Evolutionary conservation across 1,140 invertebrate genomes (phyloP).

Genomic region (Cotesia chilonis): DNA sequence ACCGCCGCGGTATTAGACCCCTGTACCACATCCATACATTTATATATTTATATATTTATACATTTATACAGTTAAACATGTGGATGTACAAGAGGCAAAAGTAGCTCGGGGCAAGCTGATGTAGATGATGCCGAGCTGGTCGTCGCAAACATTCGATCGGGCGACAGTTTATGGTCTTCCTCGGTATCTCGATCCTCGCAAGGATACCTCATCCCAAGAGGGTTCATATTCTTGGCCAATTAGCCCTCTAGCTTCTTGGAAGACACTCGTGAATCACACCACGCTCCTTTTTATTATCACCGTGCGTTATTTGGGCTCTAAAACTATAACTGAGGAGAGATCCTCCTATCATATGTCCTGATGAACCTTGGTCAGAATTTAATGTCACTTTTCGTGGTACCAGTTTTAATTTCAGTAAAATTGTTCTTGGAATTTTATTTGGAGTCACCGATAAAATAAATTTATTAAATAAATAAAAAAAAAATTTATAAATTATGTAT

Average conservation of each 20-base stretch:
- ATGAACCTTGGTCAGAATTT: too few relatives aligned
- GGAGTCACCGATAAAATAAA: too few relatives aligned
- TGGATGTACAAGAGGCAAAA: background rate
- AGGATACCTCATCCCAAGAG: slow-evolving; percentile 24
- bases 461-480: too few relatives aligned
- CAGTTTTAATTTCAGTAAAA: background rate
- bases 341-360: too few relatives aligned
- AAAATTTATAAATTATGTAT: too few relatives aligned
- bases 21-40: background rate
- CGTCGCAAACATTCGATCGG: slow-evolving; percentile 61
- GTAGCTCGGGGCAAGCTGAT: slow-evolving; percentile 7
- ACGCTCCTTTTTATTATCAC: too few relatives aligned
- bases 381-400: too few relatives aligned
- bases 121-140: slow-evolving; percentile 48
- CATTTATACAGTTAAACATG: too few relatives aligned
- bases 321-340: too few relatives aligned
- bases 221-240: slow-evolving; percentile 57
- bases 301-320: too few relatives aligned
- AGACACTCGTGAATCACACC: slow-evolving; percentile 42
- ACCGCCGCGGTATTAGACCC: slow-evolving; percentile 27
- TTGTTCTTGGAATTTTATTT: background rate
- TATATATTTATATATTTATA: background rate
- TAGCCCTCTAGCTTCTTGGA: slow-evolving; percentile 62
- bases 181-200: too few relatives aligned
- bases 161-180: slow-evolving; percentile 65